Conservation (phyloP, 2,888 invertebrate species). For the Hedya salicella region DNA sequence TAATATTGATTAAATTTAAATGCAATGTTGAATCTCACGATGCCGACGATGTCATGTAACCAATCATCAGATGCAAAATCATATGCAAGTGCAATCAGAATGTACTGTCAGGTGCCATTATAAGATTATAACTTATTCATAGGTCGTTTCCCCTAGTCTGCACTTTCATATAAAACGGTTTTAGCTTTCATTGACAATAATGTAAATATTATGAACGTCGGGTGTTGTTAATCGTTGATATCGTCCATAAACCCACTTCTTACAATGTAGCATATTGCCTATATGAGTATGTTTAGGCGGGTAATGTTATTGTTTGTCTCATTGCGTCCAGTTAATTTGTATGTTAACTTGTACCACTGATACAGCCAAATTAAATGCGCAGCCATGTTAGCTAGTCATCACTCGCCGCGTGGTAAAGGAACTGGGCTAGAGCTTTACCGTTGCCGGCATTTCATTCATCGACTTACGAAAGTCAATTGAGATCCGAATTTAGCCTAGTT, state of each 20-base stretch:
- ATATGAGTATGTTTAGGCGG: slow-evolving; percentile 3
- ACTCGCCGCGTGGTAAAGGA: slow-evolving; percentile 57
- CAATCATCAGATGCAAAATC: background rate
- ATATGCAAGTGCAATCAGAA: background rate
- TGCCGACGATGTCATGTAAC: background rate
- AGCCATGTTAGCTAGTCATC: slow-evolving; percentile 44
- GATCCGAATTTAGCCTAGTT: slow-evolving; percentile 74
- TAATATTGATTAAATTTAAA: background rate
- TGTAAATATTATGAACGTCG: slow-evolving; percentile 40
- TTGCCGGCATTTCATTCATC: slow-evolving; percentile 68
- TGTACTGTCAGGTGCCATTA: slow-evolving; percentile 41
- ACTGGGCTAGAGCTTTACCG: slow-evolving; percentile 55
- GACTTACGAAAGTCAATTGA: slow-evolving; percentile 75
- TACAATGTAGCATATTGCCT: slow-evolving; percentile 29
- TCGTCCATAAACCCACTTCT: slow-evolving; percentile 41
- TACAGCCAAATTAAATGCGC: slow-evolving; percentile 1
- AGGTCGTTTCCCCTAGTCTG: slow-evolving; percentile 26
- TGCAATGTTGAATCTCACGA: background rate
- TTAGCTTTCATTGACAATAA: slow-evolving; percentile 38
- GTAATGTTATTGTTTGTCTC: slow-evolving; percentile 11
- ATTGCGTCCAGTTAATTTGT: background rate
- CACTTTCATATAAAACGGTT: slow-evolving; percentile 32
- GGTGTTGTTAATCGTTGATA: slow-evolving; percentile 38
- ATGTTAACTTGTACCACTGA: background rate
- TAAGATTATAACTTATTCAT: slow-evolving; percentile 41